Evolutionary conservation across 2,113 vertebrate genomes (phyloP).

Genomic region (Phalacrocorax carbo): DNA sequence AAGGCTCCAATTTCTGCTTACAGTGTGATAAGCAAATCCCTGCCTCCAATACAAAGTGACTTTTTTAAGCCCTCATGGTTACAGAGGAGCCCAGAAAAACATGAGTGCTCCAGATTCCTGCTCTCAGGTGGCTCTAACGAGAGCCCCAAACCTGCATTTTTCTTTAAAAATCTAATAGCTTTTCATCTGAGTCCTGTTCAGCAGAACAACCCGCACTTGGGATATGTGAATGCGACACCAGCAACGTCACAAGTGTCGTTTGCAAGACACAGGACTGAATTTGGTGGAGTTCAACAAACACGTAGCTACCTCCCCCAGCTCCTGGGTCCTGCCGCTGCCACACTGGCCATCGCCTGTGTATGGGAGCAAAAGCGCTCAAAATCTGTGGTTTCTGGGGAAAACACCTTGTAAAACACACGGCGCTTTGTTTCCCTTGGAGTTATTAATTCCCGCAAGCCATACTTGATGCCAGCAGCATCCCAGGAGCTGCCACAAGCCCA

Average conservation of each 20-base stretch:
- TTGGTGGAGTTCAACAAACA: not conserved
- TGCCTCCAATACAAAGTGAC: not conserved
- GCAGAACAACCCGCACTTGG: rapidly evolving
- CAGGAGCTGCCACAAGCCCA: not conserved
- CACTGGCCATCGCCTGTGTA: rapidly evolving
- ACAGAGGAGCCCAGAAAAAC: not conserved
- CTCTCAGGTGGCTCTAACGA: not conserved
- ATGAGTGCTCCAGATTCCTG: not conserved
- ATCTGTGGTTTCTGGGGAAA: not conserved
- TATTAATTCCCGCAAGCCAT: not conserved
- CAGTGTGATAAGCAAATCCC: not conserved
- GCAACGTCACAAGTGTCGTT: not conserved
- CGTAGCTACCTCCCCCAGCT: not conserved
- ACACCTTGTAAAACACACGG: not conserved
- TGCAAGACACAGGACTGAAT: not conserved
- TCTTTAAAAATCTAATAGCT: not conserved
- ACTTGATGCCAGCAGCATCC: rapidly evolving
- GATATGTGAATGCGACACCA: not conserved
- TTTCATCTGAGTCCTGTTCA: not conserved
- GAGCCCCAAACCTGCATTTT: not conserved
- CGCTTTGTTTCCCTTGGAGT: not conserved
- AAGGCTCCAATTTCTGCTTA: not conserved
- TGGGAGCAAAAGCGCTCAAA: not conserved
- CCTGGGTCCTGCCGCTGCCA: not conserved
- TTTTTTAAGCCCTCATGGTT: not conserved